phyloP scores from a whole-genome alignment of 2,113 vertebrate genomes.

The Rhizomys pruinosus region DNA sequence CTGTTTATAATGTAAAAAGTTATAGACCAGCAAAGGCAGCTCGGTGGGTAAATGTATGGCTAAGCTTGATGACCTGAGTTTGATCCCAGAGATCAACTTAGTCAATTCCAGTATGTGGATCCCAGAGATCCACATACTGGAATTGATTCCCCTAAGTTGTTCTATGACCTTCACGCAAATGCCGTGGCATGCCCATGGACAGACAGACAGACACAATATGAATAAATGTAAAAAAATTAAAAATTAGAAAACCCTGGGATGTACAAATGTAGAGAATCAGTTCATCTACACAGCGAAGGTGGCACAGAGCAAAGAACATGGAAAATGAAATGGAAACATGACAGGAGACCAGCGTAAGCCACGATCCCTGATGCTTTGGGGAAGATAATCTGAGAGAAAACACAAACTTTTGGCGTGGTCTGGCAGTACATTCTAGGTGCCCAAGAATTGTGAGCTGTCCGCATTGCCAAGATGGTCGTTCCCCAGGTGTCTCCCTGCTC shows the following conservation, averaged over 20 bases:
- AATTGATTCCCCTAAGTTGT: no score
- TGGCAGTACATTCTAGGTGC: background rate
- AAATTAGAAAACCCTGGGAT: background rate
- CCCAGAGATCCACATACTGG: no score
- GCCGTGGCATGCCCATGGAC: no score
- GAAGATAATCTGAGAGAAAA: background rate
- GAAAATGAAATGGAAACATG: background rate
- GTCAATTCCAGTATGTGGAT: no score
- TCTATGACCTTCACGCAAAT: no score
- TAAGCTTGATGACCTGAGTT: no score
- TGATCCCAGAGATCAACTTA: no score
- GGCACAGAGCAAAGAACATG: background rate
- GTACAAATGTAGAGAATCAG: background rate
- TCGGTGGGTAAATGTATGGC: no score
- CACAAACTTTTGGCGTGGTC: background rate
- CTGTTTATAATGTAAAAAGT: no score
- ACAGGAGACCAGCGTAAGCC: background rate
- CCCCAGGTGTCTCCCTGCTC: background rate
- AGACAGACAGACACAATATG: no score
- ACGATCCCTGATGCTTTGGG: background rate
- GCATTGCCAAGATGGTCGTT: background rate
- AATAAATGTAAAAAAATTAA: background rate
- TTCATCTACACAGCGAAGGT: background rate
- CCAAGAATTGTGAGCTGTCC: background rate
- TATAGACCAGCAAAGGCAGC: no score